phyloP scores from a whole-genome alignment of 1,140 invertebrate genomes.

The Popillia japonica region DNA sequence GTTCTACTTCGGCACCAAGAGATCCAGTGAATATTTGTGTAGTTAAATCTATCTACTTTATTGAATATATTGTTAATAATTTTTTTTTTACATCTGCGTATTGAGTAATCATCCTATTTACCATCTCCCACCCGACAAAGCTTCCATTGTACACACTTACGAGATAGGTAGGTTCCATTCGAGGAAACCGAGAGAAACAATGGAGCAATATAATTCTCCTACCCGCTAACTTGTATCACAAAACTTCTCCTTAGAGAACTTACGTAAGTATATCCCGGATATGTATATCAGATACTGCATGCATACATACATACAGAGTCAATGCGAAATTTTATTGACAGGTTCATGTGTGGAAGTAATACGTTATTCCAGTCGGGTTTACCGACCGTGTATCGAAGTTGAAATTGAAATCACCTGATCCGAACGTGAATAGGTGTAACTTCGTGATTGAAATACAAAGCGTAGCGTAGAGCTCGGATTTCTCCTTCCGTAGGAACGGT shows the following conservation, averaged over 20 bases:
- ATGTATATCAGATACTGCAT: no score
- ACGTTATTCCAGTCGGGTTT: constrained; percentile 24
- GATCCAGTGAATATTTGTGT: no score
- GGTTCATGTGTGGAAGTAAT: constrained; percentile 29
- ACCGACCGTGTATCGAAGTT: constrained; percentile 12
- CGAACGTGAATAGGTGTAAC: constrained; percentile 37
- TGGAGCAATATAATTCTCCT: neutral
- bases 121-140: neutral
- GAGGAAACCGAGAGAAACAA: neutral
- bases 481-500: neutral
- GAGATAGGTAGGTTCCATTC: no score
- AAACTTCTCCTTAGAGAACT: constrained; percentile 16
- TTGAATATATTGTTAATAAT: no score
- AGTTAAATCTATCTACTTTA: no score
- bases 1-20: no score
- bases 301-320: neutral
- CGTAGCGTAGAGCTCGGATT: neutral
- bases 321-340: constrained; percentile 22
- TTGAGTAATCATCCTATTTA: constrained; percentile 11
- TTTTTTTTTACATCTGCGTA: no score
- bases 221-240: constrained; percentile 5
- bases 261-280: no score
- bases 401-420: constrained; percentile 38
- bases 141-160: neutral
- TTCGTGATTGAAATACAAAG: constrained; percentile 37